Evolutionary conservation across 2,797 vertebrate species (phyloP), one percentile per base, ranked within the genome.

Genomic region (Sebastiscus albofasciatus): DNA sequence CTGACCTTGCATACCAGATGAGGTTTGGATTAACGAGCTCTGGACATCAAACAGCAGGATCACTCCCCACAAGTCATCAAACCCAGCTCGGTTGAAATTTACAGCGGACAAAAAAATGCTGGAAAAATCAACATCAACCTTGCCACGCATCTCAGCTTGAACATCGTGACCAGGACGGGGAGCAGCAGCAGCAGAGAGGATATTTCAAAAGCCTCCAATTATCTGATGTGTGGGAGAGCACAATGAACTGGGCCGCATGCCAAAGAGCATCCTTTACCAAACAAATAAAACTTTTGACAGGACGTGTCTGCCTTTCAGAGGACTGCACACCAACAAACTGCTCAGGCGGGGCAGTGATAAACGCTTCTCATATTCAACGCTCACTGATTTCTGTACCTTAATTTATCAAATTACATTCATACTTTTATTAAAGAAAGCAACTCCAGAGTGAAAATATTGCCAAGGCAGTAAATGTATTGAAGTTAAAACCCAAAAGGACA

Each of bases 1-100:
- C 82, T 93, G 95, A 94, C 94, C 94, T 95, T 86, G 92, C 92
- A 95, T 94, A 89, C 94, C 94, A 89, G 93, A 88, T 89, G 91
- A 89, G 88, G 90, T 91, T 85, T 92, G 88, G 80, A 94, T 93
- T 94, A 95, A 95, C 82, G 90, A 94, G 92, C 86, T 85, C 79
- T 88, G 80, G 77, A 93, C 93, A 94, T 94, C 94, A 93, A 93
- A 94, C 88, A 79, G 85, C 75, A 71, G 85, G 79, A 90, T 84
- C 79, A 31, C 89, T 87, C 83, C 89, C 86, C 84, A 69, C 75
- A 65, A 87, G 86, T 80, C 90, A 87, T 87, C 88, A 86, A 89
- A 80, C 83, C 73, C 29, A 12, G 33, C 83, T 67, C 36, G 24
- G 49, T 24, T 24, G 62, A 87, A 85, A 89, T 92, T 90, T 89